phyloP scores from a whole-genome alignment of 2,797 vertebrate genomes.

The Diplodus sargus region DNA sequence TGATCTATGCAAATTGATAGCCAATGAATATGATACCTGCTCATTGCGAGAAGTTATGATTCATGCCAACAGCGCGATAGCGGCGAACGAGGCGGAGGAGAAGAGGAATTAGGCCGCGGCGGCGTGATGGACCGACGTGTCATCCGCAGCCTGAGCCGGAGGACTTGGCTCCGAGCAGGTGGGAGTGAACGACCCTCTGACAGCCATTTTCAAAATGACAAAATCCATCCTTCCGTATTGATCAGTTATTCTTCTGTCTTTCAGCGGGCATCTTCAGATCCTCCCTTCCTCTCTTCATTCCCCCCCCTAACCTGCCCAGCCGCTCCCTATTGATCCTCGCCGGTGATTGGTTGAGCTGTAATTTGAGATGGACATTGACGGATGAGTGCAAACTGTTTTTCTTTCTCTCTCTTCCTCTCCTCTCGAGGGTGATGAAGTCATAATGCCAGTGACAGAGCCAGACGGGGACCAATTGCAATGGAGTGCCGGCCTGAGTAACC shows the following conservation, averaged over 20 bases:
- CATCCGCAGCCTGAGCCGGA: conserved; percentile 49
- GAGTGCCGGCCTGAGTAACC: conserved; percentile 78
- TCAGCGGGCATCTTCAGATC: conserved; percentile 71
- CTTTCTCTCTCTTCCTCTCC: conserved; percentile 83
- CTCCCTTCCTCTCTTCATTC: conserved; percentile 78
- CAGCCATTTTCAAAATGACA: conserved; percentile 86
- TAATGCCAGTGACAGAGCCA: conserved; percentile 79
- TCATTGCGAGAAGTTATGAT: conserved; percentile 44
- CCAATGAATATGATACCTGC: conserved; percentile 58
- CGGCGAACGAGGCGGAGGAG: conserved; percentile 11
- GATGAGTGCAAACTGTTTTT: conserved; percentile 87
- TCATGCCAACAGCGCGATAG: conserved; percentile 40
- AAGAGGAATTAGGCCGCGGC: conserved; percentile 24
- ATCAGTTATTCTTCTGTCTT: conserved; percentile 88
- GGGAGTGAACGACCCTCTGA: conserved; percentile 77
- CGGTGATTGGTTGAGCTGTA: conserved; percentile 89
- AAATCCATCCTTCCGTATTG: conserved; percentile 88
- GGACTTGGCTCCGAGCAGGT: conserved; percentile 70
- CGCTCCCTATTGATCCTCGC: conserved; percentile 90
- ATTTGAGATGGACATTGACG: conserved; percentile 90
- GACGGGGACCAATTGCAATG: conserved; percentile 81
- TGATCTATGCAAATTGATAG: conserved; percentile 67
- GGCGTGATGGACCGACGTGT: conserved; percentile 68
- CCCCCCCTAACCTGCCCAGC: conserved; percentile 81
- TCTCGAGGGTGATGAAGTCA: conserved; percentile 87